phyloP scores from a whole-genome alignment of 2,888 invertebrate genomes.

The Drosophila helvetica region DNA sequence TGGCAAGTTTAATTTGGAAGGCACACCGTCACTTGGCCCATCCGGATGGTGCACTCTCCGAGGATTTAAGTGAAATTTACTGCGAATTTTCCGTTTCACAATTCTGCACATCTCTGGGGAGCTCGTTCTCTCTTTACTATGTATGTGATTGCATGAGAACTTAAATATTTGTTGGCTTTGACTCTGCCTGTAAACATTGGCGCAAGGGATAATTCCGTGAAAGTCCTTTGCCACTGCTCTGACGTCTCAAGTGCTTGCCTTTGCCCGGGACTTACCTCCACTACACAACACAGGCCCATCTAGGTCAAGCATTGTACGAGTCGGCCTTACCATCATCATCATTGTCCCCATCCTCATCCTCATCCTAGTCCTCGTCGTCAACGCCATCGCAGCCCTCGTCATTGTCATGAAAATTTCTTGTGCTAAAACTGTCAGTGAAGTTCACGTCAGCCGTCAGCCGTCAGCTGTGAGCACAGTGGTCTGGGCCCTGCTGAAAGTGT shows the following conservation, averaged over 20 bases:
- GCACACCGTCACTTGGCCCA: constrained; percentile 64
- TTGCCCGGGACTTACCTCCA: constrained; percentile 36
- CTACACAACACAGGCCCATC: constrained; percentile 46
- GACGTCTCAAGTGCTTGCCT: constrained; percentile 53
- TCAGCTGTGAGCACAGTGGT: not conserved
- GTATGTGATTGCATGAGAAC: constrained; percentile 1
- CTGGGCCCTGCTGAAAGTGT: not conserved
- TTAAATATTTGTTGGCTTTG: constrained; percentile 51
- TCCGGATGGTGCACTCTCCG: constrained; percentile 47
- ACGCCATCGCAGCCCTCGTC: constrained; percentile 33
- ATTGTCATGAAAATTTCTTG: constrained; percentile 57
- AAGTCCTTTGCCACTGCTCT: constrained; percentile 39
- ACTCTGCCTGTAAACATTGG: constrained; percentile 27
- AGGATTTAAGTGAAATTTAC: constrained; percentile 34
- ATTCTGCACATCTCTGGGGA: constrained; percentile 25
- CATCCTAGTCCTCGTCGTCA: constrained; percentile 24
- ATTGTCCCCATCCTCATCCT: constrained; percentile 50
- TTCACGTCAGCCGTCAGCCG: constrained; percentile 32
- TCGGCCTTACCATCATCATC: constrained; percentile 32
- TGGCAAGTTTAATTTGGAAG: constrained; percentile 62
- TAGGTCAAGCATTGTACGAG: constrained; percentile 63
- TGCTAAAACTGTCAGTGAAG: constrained; percentile 60
- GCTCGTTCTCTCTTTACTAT: not conserved
- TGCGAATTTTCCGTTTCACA: constrained; percentile 22
- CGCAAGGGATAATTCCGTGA: constrained; percentile 32